Evolutionary conservation across 2,888 invertebrate genomes (phyloP).

Genomic region (Ectropis crepuscularia): DNA sequence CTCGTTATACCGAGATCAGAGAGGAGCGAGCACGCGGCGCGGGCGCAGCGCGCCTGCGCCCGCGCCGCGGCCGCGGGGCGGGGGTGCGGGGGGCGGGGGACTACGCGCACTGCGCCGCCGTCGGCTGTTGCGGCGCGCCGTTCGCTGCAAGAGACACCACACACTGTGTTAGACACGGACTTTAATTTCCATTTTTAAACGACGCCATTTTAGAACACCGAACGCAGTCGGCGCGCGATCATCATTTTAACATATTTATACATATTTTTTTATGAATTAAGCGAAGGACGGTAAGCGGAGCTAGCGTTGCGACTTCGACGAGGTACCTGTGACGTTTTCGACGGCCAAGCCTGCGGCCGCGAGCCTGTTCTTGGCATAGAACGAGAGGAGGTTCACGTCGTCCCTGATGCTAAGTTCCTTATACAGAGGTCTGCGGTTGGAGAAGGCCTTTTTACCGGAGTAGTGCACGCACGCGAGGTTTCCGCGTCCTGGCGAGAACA

Average conservation of each 20-base stretch:
- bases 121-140: conserved; percentile 82
- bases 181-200: conserved; percentile 66
- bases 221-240: conserved; percentile 57
- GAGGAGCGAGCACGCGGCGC: conserved; percentile 69
- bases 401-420: conserved; percentile 91
- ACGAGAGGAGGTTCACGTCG: conserved; percentile 94
- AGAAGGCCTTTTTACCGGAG: conserved; percentile 91
- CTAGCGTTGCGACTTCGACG: conserved; percentile 66
- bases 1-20: conserved; percentile 83
- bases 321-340: conserved; percentile 81
- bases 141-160: conserved; percentile 85
- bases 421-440: conserved; percentile 89
- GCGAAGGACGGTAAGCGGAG: conserved; percentile 75
- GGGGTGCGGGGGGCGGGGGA: conserved; percentile 54
- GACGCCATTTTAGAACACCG: conserved; percentile 56
- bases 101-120: conserved; percentile 85
- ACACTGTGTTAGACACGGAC: conserved; percentile 83
- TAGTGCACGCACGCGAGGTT: conserved; percentile 93
- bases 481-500: conserved; percentile 88
- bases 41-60: conserved; percentile 53
- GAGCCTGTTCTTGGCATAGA: conserved; percentile 92
- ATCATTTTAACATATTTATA: conserved; percentile 61
- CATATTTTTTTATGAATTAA: conserved; percentile 68
- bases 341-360: conserved; percentile 85
- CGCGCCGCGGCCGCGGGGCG: conserved; percentile 57